Evolutionary conservation across 1,140 invertebrate species (phyloP).

Genomic region (Druon quercuslanigerum): DNA sequence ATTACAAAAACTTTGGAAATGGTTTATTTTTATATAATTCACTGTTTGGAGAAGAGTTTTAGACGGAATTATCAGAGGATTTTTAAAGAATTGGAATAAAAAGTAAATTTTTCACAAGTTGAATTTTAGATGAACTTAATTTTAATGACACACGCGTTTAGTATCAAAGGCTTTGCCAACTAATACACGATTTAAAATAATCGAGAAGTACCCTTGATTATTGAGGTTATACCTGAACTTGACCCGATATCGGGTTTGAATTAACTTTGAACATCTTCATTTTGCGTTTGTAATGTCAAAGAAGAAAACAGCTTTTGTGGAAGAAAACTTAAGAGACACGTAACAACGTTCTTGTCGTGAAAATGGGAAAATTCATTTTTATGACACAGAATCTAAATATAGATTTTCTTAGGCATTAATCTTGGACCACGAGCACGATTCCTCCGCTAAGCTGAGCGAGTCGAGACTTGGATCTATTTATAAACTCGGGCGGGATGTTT

Average conservation of each 20-base stretch:
- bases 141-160: constrained; percentile 14
- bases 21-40: too few species aligned
- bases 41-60: too few species aligned
- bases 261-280: background rate
- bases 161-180: constrained; percentile 30
- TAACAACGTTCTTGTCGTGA: constrained; percentile 45
- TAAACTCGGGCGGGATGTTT: constrained; percentile 57
- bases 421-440: constrained; percentile 39
- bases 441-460: constrained; percentile 42
- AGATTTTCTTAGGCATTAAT: constrained; percentile 59
- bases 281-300: background rate
- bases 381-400: constrained; percentile 61
- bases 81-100: too few species aligned
- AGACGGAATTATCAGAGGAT: too few species aligned
- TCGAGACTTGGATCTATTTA: constrained; percentile 55
- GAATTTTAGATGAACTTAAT: constrained; percentile 20
- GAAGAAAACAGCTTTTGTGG: constrained; percentile 38
- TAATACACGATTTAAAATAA: constrained; percentile 55
- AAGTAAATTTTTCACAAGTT: background rate
- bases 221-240: constrained; percentile 58
- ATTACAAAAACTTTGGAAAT: too few species aligned
- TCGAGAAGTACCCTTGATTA: constrained; percentile 49
- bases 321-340: constrained; percentile 23
- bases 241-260: constrained; percentile 44
- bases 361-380: constrained; percentile 47